These are phyloP conservation scores for Mechanitis mazaeus DNA, from an alignment of 2,888 invertebrate genomes.

Conservation along the genomic window DNA sequence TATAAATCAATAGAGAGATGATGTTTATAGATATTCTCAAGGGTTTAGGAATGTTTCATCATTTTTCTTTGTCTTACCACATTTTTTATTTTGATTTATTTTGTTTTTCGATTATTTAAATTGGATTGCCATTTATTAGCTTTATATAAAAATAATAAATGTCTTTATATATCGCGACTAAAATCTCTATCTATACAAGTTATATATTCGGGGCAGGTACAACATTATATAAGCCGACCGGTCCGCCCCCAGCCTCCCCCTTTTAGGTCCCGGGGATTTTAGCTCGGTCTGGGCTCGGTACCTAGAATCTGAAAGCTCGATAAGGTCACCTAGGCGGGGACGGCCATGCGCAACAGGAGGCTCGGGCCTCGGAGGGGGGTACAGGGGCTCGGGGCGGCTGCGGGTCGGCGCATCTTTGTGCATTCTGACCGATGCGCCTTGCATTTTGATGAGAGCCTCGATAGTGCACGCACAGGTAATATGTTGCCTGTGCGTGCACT, in stretches of 20 bases:
- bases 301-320: constrained; percentile 1
- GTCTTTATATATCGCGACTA: too few species aligned
- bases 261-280: neutral
- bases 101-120: too few species aligned
- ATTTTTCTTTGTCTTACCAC: too few species aligned
- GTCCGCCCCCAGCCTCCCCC: neutral
- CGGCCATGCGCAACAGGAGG: constrained; percentile 1
- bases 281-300: neutral
- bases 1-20: too few species aligned
- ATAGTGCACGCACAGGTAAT: constrained; percentile 1
- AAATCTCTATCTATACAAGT: too few species aligned
- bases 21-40: too few species aligned
- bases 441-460: neutral
- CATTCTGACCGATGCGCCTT: constrained; percentile 1
- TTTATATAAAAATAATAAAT: too few species aligned
- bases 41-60: too few species aligned
- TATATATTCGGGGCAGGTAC: neutral
- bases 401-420: neutral
- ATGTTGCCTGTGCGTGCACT: constrained; percentile 7
- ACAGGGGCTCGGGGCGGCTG: neutral
- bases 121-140: too few species aligned
- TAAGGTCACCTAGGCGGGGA: constrained; percentile 1
- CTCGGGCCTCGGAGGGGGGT: neutral
- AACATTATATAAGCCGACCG: neutral
- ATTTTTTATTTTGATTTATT: too few species aligned